These are phyloP conservation scores for Lordiphosa andalusiaca DNA, from an alignment of 2,888 invertebrate genomes.

Conservation along the genomic window DNA sequence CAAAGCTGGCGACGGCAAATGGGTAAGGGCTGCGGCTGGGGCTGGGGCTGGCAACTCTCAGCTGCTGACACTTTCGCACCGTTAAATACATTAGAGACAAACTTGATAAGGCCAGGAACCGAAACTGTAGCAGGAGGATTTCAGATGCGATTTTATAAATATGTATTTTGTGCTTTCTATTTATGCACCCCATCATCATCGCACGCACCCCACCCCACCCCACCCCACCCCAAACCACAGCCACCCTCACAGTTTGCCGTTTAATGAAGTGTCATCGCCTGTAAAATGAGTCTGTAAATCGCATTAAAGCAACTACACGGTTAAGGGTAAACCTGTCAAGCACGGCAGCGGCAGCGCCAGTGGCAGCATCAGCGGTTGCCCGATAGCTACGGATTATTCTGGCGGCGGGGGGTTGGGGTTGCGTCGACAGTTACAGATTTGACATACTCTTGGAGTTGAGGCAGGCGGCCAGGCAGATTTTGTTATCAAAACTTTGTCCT, in stretches of 20 bases:
- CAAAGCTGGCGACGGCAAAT: slow-evolving; percentile 1
- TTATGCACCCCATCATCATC: slow-evolving; percentile 57
- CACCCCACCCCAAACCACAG: slow-evolving; percentile 22
- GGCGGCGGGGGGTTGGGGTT: background rate
- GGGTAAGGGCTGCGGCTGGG: background rate
- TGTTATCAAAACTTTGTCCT: slow-evolving; percentile 29
- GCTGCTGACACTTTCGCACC: slow-evolving; percentile 20
- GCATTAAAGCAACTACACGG: slow-evolving; percentile 68
- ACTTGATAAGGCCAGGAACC: slow-evolving; percentile 44
- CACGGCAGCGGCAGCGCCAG: slow-evolving; percentile 30
- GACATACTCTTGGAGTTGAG: slow-evolving; percentile 15
- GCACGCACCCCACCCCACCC: slow-evolving; percentile 17
- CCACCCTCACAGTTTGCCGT: slow-evolving; percentile 62
- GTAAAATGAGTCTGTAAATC: slow-evolving; percentile 77
- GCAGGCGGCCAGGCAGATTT: slow-evolving; percentile 19
- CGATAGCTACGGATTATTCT: slow-evolving; percentile 21
- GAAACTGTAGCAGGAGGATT: slow-evolving; percentile 45
- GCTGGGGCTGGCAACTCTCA: background rate
- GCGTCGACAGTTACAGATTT: slow-evolving; percentile 36
- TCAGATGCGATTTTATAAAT: slow-evolving; percentile 59
- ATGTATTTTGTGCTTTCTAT: slow-evolving; percentile 61
- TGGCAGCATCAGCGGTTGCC: slow-evolving; percentile 26
- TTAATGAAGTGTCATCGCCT: slow-evolving; percentile 77
- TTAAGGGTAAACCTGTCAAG: slow-evolving; percentile 63
- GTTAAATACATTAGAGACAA: slow-evolving; percentile 50